These are phyloP conservation scores for Scotopteryx bipunctaria DNA, from an alignment of 2,888 invertebrate species.

Conservation along the genomic window DNA sequence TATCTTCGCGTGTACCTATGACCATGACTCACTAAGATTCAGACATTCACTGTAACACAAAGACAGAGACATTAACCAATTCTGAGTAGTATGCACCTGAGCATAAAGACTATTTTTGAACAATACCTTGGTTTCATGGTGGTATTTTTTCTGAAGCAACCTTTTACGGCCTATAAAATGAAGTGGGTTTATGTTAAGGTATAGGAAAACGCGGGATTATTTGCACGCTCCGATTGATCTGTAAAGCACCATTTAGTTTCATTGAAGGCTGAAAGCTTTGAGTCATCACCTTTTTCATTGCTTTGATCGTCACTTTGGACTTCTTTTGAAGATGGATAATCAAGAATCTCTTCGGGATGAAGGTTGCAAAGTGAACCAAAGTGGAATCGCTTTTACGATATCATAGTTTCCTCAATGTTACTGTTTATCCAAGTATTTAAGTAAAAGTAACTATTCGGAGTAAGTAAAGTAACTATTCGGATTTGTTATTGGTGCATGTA, in stretches of 20 bases:
- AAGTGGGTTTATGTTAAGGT: constrained; percentile 31
- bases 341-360: not conserved
- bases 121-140: constrained; percentile 7
- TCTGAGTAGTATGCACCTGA: not conserved
- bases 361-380: not conserved
- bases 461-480: no score
- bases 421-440: no score
- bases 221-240: constrained; percentile 25
- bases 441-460: no score
- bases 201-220: constrained; percentile 27
- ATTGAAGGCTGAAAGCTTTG: constrained; percentile 23
- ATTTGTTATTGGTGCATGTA: no score
- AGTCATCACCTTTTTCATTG: constrained; percentile 20
- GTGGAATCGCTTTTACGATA: no score
- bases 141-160: constrained; percentile 16
- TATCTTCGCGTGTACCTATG: no score
- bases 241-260: constrained; percentile 25
- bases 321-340: constrained; percentile 34
- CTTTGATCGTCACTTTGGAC: constrained; percentile 26
- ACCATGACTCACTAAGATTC: no score
- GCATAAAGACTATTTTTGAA: constrained; percentile 2
- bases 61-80: not conserved
- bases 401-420: no score
- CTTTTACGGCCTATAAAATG: constrained; percentile 38
- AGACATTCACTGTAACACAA: not conserved